These are phyloP conservation scores for Neosilurus hyrtlii DNA, from an alignment of 2,797 vertebrate genomes.

Conservation along the genomic window DNA sequence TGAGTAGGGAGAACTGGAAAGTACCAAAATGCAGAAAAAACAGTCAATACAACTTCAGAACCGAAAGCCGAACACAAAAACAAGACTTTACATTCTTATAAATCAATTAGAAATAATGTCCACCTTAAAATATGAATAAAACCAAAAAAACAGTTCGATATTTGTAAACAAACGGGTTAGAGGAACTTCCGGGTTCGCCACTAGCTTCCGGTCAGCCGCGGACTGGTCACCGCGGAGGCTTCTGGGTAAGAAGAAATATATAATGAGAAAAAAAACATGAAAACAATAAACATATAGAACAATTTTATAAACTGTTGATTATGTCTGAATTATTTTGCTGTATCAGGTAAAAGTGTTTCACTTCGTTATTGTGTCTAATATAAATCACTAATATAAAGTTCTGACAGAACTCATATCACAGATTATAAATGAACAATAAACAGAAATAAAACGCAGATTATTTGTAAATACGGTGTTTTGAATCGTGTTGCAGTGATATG, in stretches of 20 bases:
- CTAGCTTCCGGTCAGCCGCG: neutral
- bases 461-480: neutral
- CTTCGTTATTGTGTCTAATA: neutral
- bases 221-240: constrained; percentile 46
- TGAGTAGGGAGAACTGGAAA: neutral
- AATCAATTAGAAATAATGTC: no score
- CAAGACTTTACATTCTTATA: neutral
- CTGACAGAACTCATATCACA: neutral
- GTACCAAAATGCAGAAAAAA: neutral
- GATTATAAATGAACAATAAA: neutral
- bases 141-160: neutral
- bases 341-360: neutral
- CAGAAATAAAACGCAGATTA: neutral
- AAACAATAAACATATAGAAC: neutral
- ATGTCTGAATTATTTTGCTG: no score
- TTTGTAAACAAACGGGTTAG: neutral
- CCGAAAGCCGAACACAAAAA: neutral
- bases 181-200: constrained; percentile 6
- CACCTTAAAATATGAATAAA: neutral
- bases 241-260: constrained; percentile 50
- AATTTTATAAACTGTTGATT: neutral
- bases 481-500: neutral
- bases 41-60: neutral
- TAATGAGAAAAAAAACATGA: neutral
- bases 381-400: neutral